Conservation (phyloP, 1,140 invertebrate species). For the Zophobas morio region DNA sequence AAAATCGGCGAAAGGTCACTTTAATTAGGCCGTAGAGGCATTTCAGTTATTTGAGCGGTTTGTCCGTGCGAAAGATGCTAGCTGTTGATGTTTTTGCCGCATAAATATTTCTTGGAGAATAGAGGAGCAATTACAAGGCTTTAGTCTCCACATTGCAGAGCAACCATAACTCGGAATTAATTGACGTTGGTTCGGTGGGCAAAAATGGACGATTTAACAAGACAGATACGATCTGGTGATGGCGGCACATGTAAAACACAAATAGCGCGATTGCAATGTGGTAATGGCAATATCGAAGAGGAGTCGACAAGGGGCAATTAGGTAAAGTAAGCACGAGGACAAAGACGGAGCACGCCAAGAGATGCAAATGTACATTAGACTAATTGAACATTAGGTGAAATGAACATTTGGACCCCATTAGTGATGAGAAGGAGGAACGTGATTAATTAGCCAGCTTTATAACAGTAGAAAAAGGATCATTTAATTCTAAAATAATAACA, state of each 20-base stretch:
- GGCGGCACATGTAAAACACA: conserved; percentile 52
- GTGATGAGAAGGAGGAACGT: conserved; percentile 63
- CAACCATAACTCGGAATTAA: conserved; percentile 58
- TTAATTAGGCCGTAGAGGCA: conserved; percentile 21
- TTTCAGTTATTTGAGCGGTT: conserved; percentile 38
- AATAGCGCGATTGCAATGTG: conserved; percentile 48
- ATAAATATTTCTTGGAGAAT: conserved; percentile 49
- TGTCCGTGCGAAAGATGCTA: conserved; percentile 18
- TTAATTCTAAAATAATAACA: conserved; percentile 54
- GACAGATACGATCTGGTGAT: conserved; percentile 54
- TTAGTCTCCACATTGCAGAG: conserved; percentile 36
- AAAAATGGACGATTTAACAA: conserved; percentile 55
- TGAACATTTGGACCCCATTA: conserved; percentile 68
- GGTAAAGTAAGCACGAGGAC: conserved; percentile 65
- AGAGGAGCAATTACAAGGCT: conserved; percentile 48
- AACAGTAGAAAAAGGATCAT: conserved; percentile 49
- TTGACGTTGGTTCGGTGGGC: conserved; percentile 53
- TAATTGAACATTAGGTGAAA: conserved; percentile 69
- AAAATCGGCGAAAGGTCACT: neutral
- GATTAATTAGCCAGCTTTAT: conserved; percentile 64
- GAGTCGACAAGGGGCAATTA: conserved; percentile 64
- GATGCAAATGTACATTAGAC: conserved; percentile 68
- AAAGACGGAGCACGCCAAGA: conserved; percentile 63
- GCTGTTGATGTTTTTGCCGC: conserved; percentile 16
- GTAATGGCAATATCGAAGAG: conserved; percentile 52